Conservation (phyloP, 1,140 invertebrate species). For the Eubasilissa regina region DNA sequence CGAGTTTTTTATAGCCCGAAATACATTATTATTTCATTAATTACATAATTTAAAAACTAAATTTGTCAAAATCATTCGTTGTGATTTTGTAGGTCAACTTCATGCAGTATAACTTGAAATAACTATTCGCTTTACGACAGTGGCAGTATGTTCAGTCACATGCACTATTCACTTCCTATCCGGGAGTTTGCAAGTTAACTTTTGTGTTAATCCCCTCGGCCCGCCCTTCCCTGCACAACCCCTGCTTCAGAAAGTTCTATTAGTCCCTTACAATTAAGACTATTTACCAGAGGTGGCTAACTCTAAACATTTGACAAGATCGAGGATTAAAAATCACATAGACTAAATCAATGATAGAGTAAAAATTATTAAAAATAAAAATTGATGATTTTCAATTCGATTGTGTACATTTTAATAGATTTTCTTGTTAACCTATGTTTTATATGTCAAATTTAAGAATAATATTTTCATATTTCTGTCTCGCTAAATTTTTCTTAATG, state of each 20-base stretch:
- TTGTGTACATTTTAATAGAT: slow-evolving; percentile 2
- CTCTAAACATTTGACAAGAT: neutral
- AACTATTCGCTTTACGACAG: too few species aligned
- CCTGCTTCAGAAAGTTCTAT: slow-evolving; percentile 36
- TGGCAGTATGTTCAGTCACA: slow-evolving; percentile 1
- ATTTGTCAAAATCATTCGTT: too few species aligned
- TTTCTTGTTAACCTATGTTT: too few species aligned
- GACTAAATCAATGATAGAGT: neutral
- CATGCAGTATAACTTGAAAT: too few species aligned
- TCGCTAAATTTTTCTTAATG: too few species aligned
- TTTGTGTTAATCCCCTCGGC: slow-evolving; percentile 48
- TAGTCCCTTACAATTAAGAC: slow-evolving; percentile 35
- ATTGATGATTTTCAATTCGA: too few species aligned
- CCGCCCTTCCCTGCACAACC: slow-evolving; percentile 13
- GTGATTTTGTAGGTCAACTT: too few species aligned
- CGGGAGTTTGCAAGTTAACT: slow-evolving; percentile 48
- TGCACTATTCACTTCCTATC: slow-evolving; percentile 50
- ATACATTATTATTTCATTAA: too few species aligned
- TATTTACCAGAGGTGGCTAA: slow-evolving; percentile 24
- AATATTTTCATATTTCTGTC: too few species aligned
- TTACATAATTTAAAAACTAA: too few species aligned
- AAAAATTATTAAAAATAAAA: neutral
- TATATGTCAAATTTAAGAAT: too few species aligned
- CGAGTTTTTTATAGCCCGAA: too few species aligned
- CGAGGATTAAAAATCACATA: neutral